These are phyloP conservation scores for Bujurquina vittata DNA, from an alignment of 2,113 vertebrate genomes.

Conservation along the genomic window DNA sequence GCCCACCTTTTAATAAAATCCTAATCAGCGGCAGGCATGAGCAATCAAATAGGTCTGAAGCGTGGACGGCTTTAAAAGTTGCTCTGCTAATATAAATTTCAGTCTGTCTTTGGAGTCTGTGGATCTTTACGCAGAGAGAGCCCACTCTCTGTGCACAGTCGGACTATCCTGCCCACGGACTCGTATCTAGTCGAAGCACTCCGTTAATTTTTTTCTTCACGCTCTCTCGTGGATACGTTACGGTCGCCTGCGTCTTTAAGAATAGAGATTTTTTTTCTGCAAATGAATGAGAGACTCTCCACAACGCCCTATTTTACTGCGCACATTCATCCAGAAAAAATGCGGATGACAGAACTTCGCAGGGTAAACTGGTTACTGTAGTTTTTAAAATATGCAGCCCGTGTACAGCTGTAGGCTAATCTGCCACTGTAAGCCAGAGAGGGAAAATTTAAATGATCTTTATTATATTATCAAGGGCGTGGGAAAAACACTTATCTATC, in stretches of 20 bases:
- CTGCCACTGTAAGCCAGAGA: neutral
- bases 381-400: constrained; percentile 49
- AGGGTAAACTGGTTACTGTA: constrained; percentile 71
- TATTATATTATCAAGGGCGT: neutral
- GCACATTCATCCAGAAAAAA: constrained; percentile 71
- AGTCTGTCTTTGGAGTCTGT: constrained; percentile 4
- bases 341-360: constrained; percentile 54
- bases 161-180: neutral
- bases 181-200: constrained; percentile 8
- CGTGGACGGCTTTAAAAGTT: neutral
- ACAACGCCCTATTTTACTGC: constrained; percentile 76
- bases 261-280: constrained; percentile 58
- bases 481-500: neutral
- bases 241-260: constrained; percentile 61
- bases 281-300: constrained; percentile 77
- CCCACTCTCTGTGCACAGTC: constrained; percentile 3
- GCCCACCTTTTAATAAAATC: neutral
- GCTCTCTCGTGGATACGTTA: neutral
- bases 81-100: constrained; percentile 17
- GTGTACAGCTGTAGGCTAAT: neutral
- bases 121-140: constrained; percentile 26
- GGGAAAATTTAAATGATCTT: neutral
- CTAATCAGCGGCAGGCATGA: neutral
- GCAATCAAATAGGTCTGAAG: neutral
- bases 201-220: neutral